Evolutionary conservation across 23 tunicate genomes (phyloP), one percentile per base, ranked within the genome.

Genomic region (Oikopleura dioica): DNA sequence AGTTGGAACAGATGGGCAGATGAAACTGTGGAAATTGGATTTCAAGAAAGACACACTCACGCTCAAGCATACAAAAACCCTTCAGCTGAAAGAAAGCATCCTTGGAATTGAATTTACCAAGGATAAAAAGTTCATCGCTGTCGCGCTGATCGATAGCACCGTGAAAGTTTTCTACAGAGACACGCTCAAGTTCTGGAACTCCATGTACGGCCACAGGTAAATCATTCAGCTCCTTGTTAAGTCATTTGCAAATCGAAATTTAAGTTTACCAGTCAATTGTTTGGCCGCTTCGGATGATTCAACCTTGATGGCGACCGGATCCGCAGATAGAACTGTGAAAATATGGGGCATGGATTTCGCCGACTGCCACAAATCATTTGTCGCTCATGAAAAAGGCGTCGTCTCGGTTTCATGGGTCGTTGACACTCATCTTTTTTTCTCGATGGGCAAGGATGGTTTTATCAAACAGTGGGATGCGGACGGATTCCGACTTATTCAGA

Each of bases 381-480:
- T 44, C 16, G 55, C 55, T 16, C 55, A 44, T 44, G 55, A 44
- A 9, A 44, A 44, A 44, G 55, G 55, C 9, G 72, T 63, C 26
- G 72, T 63, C 2, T 24, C 72, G 29, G 72, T 63, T 28, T 28
- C 4, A 21, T 63, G 72, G 72, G 83, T 94, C 4, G 87, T 94
- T 16, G 86, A 81, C 38, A 94, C 95, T 30, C 99, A 94, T 75
- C 63, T 94, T 77, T 87, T 86, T 68, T 86, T 86, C 79, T 83
- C 81, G 28, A 77, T 81, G 36, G 88, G 95, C 0, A 86, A 83
- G 59, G 99, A 94, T 68, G 99, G 99, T 0, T 37, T 58, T 1
- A 81, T 94, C 36, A 94, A 94, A 75, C 99, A 86, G 51, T 94
- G 99, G 99, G 99, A 94, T 78, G 99, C 83, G 0, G 99, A 94